Evolutionary conservation across 2,888 invertebrate species (phyloP), one percentile per base, ranked within the genome.

Genomic region (Chromoteleia sp.): DNA sequence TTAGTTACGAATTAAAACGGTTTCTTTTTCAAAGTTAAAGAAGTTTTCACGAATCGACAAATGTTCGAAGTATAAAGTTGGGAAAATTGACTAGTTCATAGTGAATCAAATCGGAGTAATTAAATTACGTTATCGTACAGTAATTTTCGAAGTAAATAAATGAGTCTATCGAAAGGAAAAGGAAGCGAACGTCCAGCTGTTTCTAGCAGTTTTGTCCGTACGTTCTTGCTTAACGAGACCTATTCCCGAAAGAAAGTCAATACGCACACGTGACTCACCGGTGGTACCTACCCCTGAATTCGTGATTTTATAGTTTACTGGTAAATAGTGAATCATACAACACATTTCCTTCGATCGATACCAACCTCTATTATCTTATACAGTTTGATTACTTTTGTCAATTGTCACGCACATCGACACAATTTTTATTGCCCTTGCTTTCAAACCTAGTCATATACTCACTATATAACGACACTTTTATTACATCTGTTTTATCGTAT

Each of bases 241-340:
- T 45, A 39, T 41, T 29, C 36, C 61, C 61, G 29, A 77, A 77
- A 63, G 56, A 70, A 77, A 63, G 70, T 77, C 77, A 77, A 77
- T 77, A 70, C 10, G 56, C 7, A 68, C 59, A 54, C 54, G 54
- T 77, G 77, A 78, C 63, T 78, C 77, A 78, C 33, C 71, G 21
- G 6, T 29, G 58, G 58, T 58, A 39, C 48, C 71, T 71, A 71
- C 56, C 71, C 65, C 77, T 73, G 71, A 68, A 71, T 67, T 71
- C 41, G 65, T 73, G 78, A 78, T 73, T 78, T 78, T 71, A 71
- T 78, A 78, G 78, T 78, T 78, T 43, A 43, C 50, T 19, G 54
- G 65, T 54, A 73, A 43, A 68, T 58, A 41, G 56, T 68, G 79
- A 79, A 79, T 79, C 73, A 79, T 68, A 68, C 79, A 12, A 79